phyloP scores from a whole-genome alignment of 2,797 vertebrate genomes.

The Periparus ater region DNA sequence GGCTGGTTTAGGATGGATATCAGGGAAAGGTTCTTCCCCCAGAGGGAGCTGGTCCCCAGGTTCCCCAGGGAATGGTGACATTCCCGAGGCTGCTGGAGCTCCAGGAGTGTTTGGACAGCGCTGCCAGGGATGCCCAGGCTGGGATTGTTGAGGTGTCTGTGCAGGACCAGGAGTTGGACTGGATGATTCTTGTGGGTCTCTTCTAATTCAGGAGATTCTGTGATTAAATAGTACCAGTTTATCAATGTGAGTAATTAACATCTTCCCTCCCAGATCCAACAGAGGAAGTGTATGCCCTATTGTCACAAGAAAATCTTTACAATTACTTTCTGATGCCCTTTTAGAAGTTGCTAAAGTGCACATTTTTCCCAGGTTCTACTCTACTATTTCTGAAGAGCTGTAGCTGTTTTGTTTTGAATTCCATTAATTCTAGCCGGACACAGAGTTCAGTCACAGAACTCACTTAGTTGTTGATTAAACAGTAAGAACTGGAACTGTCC shows the following conservation, averaged over 20 bases:
- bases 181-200: not conserved
- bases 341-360: not conserved
- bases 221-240: not conserved
- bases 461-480: not conserved
- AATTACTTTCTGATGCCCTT: not conserved
- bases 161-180: rapidly evolving
- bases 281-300: not conserved
- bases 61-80: not conserved
- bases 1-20: rapidly evolving
- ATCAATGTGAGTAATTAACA: not conserved
- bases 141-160: not conserved
- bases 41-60: not conserved
- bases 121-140: not conserved
- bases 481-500: not conserved
- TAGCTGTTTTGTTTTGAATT: not conserved
- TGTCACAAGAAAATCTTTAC: not conserved
- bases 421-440: not conserved
- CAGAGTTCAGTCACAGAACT: not conserved
- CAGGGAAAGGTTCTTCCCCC: not conserved
- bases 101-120: rapidly evolving
- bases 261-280: not conserved
- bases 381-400: not conserved
- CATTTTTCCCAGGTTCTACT: not conserved
- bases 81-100: not conserved
- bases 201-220: not conserved